Evolutionary conservation across 2,113 vertebrate species (phyloP).

Genomic region (Mesitornis unicolor): DNA sequence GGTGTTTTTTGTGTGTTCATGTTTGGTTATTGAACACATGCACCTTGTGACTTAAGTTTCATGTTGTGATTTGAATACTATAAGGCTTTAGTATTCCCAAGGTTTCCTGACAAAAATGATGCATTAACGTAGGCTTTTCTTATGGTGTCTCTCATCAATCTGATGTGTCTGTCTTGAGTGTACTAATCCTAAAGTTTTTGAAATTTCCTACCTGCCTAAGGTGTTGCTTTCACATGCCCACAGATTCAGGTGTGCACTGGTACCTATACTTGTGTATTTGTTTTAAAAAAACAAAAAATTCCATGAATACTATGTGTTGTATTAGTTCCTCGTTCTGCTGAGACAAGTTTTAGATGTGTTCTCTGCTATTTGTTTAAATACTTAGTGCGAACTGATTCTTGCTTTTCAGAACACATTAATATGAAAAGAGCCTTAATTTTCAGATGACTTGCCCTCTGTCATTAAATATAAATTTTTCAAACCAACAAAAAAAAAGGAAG

Average conservation of each 20-base stretch:
- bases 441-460: not conserved
- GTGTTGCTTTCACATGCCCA: not conserved
- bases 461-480: not conserved
- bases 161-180: not conserved
- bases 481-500: not conserved
- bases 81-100: not conserved
- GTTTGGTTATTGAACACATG: not conserved
- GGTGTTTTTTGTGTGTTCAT: not conserved
- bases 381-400: not conserved
- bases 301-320: not conserved
- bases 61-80: not conserved
- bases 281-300: not conserved
- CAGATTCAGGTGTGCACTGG: not conserved
- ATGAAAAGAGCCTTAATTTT: not conserved
- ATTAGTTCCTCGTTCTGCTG: not conserved
- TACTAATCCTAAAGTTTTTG: not conserved
- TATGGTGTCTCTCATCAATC: not conserved
- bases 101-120: not conserved
- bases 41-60: not conserved
- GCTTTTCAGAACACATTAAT: not conserved
- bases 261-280: not conserved
- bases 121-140: not conserved
- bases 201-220: not conserved
- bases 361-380: not conserved
- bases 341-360: not conserved